These are phyloP conservation scores for Motacilla alba DNA, from an alignment of 2,113 vertebrate species.

Conservation along the genomic window DNA sequence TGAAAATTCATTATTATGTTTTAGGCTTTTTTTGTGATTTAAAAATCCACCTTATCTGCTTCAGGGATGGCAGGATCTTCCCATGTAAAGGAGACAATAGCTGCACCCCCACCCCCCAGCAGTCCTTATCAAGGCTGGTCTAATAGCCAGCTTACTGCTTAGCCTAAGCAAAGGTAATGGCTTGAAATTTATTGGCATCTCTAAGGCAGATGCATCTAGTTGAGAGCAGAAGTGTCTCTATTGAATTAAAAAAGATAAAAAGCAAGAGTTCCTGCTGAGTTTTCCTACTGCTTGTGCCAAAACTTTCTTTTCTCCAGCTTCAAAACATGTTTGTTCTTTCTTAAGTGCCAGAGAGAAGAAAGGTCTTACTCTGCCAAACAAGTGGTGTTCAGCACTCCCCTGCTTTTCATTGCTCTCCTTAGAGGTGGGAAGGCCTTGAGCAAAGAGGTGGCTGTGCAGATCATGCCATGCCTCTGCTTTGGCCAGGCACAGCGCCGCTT, in stretches of 20 bases:
- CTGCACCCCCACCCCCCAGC: not conserved
- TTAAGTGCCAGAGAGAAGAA: not conserved
- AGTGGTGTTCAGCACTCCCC: not conserved
- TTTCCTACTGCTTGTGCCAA: not conserved
- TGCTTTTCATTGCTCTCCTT: not conserved
- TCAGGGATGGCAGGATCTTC: not conserved
- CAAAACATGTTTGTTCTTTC: slow-evolving; percentile 43
- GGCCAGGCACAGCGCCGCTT: not conserved
- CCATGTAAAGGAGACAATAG: not conserved
- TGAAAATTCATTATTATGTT: not conserved
- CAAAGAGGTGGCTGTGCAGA: not conserved
- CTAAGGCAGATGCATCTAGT: not conserved
- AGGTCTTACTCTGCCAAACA: not conserved
- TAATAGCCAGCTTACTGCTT: not conserved
- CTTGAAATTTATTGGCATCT: slow-evolving; percentile 32
- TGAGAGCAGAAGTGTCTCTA: not conserved
- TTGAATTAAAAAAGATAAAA: slow-evolving; percentile 41
- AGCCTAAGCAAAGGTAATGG: not conserved
- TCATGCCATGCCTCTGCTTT: not conserved
- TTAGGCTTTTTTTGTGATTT: not conserved
- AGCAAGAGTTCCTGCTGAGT: slow-evolving; percentile 14
- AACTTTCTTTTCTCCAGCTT: slow-evolving; percentile 40
- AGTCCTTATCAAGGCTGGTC: not conserved
- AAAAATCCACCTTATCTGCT: not conserved
- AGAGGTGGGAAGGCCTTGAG: not conserved